A percentile compares a stretch with the other conserved stretches of the same genome.
These are phyloP conservation scores for Phaethornis superciliosus DNA, from an alignment of 2,113 vertebrate genomes.

Conservation along the genomic window DNA sequence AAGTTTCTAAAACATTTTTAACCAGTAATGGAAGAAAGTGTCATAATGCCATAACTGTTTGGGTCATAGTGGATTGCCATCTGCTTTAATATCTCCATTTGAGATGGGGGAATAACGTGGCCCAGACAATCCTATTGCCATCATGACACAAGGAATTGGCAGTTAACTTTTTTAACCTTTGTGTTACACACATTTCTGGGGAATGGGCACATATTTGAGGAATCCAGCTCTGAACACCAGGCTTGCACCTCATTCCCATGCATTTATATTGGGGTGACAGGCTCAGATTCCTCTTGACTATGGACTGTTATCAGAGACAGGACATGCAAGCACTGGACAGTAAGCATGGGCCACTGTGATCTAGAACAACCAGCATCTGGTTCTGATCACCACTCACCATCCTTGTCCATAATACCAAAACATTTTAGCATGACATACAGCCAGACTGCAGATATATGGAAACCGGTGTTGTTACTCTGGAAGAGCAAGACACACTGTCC, in stretches of 20 bases:
- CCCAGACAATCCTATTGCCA: neutral
- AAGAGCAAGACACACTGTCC: neutral
- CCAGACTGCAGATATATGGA: neutral
- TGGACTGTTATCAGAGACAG: neutral
- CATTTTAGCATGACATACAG: neutral
- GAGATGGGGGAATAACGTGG: neutral
- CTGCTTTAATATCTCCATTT: neutral
- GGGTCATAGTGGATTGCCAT: neutral
- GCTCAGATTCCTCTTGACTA: neutral
- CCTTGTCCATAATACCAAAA: neutral
- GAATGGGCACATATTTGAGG: neutral
- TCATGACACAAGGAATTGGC: neutral
- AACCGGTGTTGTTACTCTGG: neutral
- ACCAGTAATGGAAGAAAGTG: neutral
- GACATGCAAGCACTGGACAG: neutral
- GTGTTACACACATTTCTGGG: neutral
- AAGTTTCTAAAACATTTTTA: neutral
- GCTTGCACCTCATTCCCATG: neutral
- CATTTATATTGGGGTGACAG: neutral
- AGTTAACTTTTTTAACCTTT: neutral
- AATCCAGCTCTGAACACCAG: neutral
- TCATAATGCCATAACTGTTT: neutral
- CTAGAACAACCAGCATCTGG: neutral
- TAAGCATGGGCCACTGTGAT: neutral
- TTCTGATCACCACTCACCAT: rapidly evolving